phyloP scores from a whole-genome alignment of 2,113 vertebrate species.

The Helogale parvula region DNA sequence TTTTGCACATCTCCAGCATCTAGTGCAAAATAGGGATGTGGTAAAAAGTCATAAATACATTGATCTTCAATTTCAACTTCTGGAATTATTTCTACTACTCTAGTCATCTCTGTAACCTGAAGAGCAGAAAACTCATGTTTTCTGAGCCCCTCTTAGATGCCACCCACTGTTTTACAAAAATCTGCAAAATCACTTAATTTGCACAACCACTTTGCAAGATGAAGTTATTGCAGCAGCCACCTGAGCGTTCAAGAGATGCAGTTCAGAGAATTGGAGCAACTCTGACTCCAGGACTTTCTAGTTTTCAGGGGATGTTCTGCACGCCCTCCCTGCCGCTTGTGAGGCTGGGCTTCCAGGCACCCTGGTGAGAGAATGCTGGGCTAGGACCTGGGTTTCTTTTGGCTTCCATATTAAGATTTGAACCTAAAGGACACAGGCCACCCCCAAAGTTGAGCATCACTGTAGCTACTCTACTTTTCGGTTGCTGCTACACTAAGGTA shows the following conservation, averaged over 20 bases:
- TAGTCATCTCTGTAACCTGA: not conserved
- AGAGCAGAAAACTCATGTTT: not conserved
- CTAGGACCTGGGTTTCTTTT: not conserved
- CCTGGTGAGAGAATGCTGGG: not conserved
- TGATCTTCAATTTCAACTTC: not conserved
- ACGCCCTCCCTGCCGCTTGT: not conserved
- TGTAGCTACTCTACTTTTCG: not conserved
- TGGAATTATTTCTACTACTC: not conserved
- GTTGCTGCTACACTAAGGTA: not conserved
- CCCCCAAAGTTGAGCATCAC: not conserved
- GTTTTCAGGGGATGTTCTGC: accelerated
- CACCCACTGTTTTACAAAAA: not conserved
- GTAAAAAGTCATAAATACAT: not conserved
- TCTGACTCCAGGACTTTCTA: not conserved
- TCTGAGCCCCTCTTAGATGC: not conserved
- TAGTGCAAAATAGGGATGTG: no score
- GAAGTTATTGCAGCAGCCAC: not conserved
- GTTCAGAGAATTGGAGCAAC: not conserved
- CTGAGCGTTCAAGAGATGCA: not conserved
- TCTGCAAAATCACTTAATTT: not conserved
- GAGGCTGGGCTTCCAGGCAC: not conserved
- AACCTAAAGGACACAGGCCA: not conserved
- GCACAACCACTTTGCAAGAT: not conserved
- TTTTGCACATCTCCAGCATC: not conserved
- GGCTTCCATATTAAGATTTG: accelerated